A percentile compares a stretch with the other conserved stretches of the same genome.
Evolutionary conservation across 2,888 invertebrate genomes (phyloP).

Genomic region (Lasioglossum malachurum): DNA sequence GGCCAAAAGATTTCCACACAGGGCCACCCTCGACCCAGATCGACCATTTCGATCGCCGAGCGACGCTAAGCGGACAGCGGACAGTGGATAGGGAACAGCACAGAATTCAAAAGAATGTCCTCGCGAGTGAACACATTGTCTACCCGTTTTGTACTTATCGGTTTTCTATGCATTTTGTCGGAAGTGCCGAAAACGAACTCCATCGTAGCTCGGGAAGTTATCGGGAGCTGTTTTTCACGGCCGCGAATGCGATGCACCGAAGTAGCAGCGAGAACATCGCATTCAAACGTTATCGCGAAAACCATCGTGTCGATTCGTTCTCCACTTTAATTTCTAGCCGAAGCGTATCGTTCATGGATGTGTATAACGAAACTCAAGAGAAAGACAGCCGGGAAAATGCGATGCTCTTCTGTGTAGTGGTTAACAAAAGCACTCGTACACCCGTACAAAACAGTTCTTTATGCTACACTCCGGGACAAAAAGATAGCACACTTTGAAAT

Average conservation of each 20-base stretch:
- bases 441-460: background rate
- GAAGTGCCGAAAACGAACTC: background rate
- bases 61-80: background rate
- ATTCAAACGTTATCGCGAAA: background rate
- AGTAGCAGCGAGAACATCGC: conserved; percentile 29
- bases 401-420: background rate
- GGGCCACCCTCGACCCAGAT: background rate
- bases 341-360: conserved; percentile 12
- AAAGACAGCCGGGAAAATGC: background rate
- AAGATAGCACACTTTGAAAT: no score
- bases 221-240: background rate
- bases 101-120: background rate
- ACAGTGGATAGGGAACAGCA: background rate
- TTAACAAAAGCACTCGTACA: background rate
- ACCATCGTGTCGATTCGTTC: conserved; percentile 13
- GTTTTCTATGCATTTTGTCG: conserved; percentile 5
- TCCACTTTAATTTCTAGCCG: background rate
- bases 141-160: conserved; percentile 4
- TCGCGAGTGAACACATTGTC: background rate
- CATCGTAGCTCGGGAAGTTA: background rate
- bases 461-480: no score
- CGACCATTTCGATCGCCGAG: background rate
- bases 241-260: background rate
- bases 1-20: background rate
- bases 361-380: background rate